A percentile compares a stretch with the other conserved stretches of the same genome.
phyloP scores from a whole-genome alignment of 2,113 vertebrate genomes.

The Paralichthys olivaceus region DNA sequence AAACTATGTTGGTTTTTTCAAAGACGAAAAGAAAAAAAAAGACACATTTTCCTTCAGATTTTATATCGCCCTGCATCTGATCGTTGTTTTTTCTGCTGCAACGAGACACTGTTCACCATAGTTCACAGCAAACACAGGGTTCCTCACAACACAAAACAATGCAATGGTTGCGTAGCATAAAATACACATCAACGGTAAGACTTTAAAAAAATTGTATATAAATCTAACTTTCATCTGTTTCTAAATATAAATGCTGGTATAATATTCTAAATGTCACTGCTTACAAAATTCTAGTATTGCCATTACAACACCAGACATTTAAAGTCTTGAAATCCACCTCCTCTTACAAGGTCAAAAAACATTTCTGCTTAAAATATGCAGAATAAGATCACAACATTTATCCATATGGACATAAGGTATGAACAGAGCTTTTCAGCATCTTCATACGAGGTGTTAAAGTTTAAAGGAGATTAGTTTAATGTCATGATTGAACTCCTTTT shows the following conservation, averaged over 20 bases:
- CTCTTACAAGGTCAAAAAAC: not conserved
- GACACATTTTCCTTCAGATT: not conserved
- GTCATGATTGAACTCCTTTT: too few relatives aligned
- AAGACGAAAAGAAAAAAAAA: not conserved
- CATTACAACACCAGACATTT: not conserved
- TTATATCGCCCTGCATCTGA: not conserved
- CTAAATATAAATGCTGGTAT: not conserved
- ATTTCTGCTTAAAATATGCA: not conserved
- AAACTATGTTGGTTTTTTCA: not conserved
- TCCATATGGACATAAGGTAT: too few relatives aligned
- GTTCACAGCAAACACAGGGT: constrained; percentile 11
- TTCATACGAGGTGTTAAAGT: too few relatives aligned
- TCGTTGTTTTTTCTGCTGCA: constrained; percentile 1
- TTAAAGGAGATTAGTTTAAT: too few relatives aligned
- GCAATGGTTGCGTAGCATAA: not conserved
- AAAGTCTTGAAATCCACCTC: constrained; percentile 3
- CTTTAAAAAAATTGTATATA: not conserved
- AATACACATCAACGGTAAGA: not conserved
- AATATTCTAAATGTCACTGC: not conserved
- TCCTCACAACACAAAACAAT: not conserved
- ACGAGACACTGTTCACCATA: not conserved
- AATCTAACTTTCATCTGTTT: too few relatives aligned
- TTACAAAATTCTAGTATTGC: not conserved
- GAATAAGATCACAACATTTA: not conserved
- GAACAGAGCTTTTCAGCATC: too few relatives aligned